Percentiles rank a stretch among this genome's conserved stretches.
phyloP scores from a whole-genome alignment of 2,888 invertebrate genomes.

The Drosophila histrio region DNA sequence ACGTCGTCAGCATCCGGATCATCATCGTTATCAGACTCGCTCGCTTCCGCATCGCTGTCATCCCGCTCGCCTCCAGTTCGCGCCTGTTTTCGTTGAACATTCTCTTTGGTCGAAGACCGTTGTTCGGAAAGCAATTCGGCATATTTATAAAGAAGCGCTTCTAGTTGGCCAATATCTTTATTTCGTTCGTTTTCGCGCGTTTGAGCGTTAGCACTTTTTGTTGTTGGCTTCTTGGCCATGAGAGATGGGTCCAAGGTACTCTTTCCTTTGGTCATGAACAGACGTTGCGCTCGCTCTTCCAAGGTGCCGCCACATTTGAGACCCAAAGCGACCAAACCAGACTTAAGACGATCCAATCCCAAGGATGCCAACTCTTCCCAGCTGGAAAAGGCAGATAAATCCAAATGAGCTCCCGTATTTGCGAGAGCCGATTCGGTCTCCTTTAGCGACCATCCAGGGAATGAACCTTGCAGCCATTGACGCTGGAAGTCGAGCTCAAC shows the following conservation, averaged over 20 bases:
- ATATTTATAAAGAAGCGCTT: slow-evolving; percentile 95
- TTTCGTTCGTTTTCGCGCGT: slow-evolving; percentile 89
- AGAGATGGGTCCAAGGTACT: slow-evolving; percentile 95
- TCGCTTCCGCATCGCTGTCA: slow-evolving; percentile 95
- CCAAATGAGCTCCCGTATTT: slow-evolving; percentile 97
- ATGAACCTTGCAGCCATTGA: slow-evolving; percentile 94
- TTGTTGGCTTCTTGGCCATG: slow-evolving; percentile 93
- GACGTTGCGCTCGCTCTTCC: slow-evolving; percentile 97
- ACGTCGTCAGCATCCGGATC: slow-evolving; percentile 95
- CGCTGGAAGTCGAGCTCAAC: slow-evolving; percentile 92
- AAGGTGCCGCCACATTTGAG: slow-evolving; percentile 99
- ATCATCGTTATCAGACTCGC: slow-evolving; percentile 91
- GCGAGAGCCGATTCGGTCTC: slow-evolving; percentile 96
- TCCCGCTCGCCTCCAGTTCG: slow-evolving; percentile 96
- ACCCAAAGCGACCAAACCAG: slow-evolving; percentile 97
- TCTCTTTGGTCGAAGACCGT: slow-evolving; percentile 96
- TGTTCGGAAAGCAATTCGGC: slow-evolving; percentile 94
- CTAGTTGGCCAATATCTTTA: slow-evolving; percentile 93
- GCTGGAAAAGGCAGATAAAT: slow-evolving; percentile 98
- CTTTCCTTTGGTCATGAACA: slow-evolving; percentile 98
- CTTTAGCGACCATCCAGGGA: slow-evolving; percentile 99
- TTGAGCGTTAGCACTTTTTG: slow-evolving; percentile 85
- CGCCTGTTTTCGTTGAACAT: slow-evolving; percentile 99
- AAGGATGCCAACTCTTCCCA: slow-evolving; percentile 98
- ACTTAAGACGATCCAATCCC: slow-evolving; percentile 98